phyloP scores from a whole-genome alignment of 2,797 vertebrate genomes.

The Neoniphon sammara region DNA sequence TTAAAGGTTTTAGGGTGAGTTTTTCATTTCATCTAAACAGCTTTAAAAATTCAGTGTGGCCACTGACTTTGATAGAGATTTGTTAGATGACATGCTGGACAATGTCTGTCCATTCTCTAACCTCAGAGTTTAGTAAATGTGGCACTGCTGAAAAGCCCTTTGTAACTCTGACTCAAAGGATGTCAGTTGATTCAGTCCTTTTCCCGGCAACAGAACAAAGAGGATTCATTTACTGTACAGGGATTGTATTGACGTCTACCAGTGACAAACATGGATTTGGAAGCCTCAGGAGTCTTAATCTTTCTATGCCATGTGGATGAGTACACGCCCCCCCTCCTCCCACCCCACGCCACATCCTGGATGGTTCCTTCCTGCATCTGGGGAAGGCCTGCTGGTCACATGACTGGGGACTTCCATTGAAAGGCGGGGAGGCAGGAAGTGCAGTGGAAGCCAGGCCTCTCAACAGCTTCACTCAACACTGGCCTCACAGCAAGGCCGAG shows the following conservation, averaged over 20 bases:
- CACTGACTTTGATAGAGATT: background rate
- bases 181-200: conserved; percentile 41
- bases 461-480: conserved; percentile 77
- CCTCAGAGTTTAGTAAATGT: conserved; percentile 41
- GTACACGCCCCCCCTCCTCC: conserved; percentile 3
- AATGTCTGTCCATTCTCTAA: background rate
- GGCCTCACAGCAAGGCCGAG: conserved; percentile 69
- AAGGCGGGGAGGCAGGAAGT: conserved; percentile 75
- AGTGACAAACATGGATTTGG: conserved; percentile 53
- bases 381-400: conserved; percentile 65
- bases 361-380: conserved; percentile 64
- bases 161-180: conserved; percentile 48
- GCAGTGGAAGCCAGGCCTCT: conserved; percentile 70
- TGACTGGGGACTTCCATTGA: conserved; percentile 79
- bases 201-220: conserved; percentile 64
- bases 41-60: background rate
- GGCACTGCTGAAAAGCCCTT: conserved; percentile 24
- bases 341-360: conserved; percentile 63
- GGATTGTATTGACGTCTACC: conserved; percentile 59
- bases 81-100: background rate
- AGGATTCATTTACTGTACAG: conserved; percentile 47
- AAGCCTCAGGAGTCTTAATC: conserved; percentile 40
- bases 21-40: background rate
- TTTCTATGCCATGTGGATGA: conserved; percentile 50
- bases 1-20: too few relatives aligned